Conservation (phyloP, 2,888 invertebrate genomes). For the Punctoribates punctum region DNA sequence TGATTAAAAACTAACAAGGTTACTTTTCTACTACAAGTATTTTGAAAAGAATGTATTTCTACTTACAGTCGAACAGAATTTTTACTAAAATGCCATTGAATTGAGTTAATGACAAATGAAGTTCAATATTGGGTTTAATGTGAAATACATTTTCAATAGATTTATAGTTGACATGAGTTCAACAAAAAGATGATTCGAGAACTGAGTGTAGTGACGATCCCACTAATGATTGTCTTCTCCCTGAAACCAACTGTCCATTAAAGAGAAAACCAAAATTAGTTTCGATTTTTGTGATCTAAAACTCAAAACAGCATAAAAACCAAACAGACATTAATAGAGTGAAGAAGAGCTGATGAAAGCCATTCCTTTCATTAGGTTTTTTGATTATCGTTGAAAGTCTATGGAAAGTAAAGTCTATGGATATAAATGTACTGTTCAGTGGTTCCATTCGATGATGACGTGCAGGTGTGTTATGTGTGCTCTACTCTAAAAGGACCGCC, state of each 20-base stretch:
- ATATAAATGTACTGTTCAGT: neutral
- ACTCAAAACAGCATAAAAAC: conserved; percentile 20
- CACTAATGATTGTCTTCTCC: neutral
- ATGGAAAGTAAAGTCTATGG: neutral
- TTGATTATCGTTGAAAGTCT: neutral
- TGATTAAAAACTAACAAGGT: too few relatives aligned
- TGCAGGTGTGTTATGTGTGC: neutral
- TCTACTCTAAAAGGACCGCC: conserved; percentile 26
- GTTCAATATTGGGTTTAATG: neutral
- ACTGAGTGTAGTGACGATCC: neutral
- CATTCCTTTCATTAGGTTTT: conserved; percentile 4
- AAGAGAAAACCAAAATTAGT: neutral
- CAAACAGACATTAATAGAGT: conserved; percentile 10
- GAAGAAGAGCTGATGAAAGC: conserved; percentile 7
- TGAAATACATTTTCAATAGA: too few relatives aligned
- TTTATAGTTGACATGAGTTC: too few relatives aligned
- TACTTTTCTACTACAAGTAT: too few relatives aligned
- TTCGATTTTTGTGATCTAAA: conserved; percentile 12
- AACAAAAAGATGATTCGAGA: neutral
- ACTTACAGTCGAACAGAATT: too few relatives aligned
- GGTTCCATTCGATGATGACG: conserved; percentile 23
- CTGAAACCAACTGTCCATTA: neutral
- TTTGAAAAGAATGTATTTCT: too few relatives aligned
- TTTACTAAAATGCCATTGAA: neutral
- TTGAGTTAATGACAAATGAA: neutral